Percentiles rank a stretch among this genome's conserved stretches.
Evolutionary conservation across 2,797 vertebrate genomes (phyloP).

Genomic region (Sphenopsis melanotis): DNA sequence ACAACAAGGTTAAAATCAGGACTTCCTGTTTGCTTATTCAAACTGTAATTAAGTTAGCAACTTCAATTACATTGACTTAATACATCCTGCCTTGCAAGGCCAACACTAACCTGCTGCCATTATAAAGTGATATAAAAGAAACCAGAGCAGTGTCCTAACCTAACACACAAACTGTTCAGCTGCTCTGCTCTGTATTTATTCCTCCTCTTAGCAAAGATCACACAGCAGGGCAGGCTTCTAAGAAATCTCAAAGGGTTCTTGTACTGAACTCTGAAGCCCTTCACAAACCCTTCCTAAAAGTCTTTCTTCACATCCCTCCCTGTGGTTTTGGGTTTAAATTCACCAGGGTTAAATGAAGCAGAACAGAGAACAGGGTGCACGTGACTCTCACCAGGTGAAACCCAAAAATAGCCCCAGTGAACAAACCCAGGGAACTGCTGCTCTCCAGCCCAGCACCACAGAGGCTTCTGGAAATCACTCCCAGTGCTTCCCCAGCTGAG

Average conservation of each 20-base stretch:
- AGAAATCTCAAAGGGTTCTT: background rate
- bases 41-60: constrained; percentile 29
- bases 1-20: constrained; percentile 34
- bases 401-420: background rate
- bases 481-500: background rate
- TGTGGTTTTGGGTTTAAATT: background rate
- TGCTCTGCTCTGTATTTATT: background rate
- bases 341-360: background rate
- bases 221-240: background rate
- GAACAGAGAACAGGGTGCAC: background rate
- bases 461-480: background rate
- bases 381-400: background rate
- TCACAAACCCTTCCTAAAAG: background rate
- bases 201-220: background rate
- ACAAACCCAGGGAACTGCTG: background rate
- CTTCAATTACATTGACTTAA: constrained; percentile 35
- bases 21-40: constrained; percentile 52
- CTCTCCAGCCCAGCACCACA: background rate
- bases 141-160: background rate
- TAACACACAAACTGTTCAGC: background rate
- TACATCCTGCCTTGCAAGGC: constrained; percentile 25
- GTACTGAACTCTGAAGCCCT: background rate
- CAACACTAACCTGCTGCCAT: background rate
- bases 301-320: background rate
- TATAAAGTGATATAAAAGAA: background rate